A percentile compares a stretch with the other conserved stretches of the same genome.
These are phyloP conservation scores for Baccha elongata DNA, from an alignment of 2,888 invertebrate genomes.

Conservation along the genomic window DNA sequence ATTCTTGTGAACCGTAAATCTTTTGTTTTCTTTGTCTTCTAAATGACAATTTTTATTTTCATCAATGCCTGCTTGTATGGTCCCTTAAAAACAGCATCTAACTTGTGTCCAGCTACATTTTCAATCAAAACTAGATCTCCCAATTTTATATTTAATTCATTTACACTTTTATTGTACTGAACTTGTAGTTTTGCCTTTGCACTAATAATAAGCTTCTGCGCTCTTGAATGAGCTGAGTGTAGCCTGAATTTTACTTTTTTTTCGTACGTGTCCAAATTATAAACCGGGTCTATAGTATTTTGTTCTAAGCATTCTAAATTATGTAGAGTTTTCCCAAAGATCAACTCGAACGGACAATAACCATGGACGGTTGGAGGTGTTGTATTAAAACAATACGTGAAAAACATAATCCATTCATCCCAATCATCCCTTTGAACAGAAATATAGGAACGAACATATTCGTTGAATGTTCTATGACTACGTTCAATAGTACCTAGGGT, in stretches of 20 bases:
- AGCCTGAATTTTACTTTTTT: constrained; percentile 9
- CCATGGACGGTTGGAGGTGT: too few relatives aligned
- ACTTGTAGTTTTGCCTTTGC: neutral
- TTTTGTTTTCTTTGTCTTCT: constrained; percentile 8
- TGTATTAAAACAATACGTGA: too few relatives aligned
- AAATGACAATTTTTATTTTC: constrained; percentile 17
- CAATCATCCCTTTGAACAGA: neutral
- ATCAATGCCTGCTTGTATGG: constrained; percentile 25
- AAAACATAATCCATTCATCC: too few relatives aligned
- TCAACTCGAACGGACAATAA: too few relatives aligned
- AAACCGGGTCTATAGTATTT: neutral
- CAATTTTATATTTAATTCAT: neutral
- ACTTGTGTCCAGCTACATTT: constrained; percentile 39
- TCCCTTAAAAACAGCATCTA: constrained; percentile 12
- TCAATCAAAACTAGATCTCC: constrained; percentile 26
- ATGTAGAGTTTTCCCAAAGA: neutral
- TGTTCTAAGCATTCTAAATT: neutral
- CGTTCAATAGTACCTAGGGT: constrained; percentile 7
- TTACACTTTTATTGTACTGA: neutral
- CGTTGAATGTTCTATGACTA: too few relatives aligned
- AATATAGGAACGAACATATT: constrained; percentile 9
- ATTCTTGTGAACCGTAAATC: constrained; percentile 2
- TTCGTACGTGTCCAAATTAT: constrained; percentile 4
- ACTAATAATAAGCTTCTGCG: too few relatives aligned
- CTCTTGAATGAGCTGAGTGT: neutral